Percentiles rank a stretch among this genome's conserved stretches.
Conservation (phyloP, 2,888 invertebrate genomes). For the Conistra vaccinii region DNA sequence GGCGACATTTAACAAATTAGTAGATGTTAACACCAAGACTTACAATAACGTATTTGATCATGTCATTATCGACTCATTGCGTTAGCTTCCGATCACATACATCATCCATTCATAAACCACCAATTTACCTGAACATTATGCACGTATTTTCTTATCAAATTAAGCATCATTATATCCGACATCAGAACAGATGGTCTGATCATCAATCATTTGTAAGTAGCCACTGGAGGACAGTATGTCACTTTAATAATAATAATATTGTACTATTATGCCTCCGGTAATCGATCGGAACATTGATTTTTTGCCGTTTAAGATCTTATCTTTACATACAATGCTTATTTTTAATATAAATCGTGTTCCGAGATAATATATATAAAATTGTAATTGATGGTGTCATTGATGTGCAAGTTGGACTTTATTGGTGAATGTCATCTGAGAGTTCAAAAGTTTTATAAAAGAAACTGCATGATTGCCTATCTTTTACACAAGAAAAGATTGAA, state of each 20-base stretch:
- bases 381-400: slow-evolving; percentile 58
- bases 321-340: slow-evolving; percentile 63
- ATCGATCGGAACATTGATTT: slow-evolving; percentile 70
- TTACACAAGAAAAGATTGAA: background rate
- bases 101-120: slow-evolving; percentile 44
- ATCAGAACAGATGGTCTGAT: slow-evolving; percentile 68
- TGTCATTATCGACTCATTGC: background rate
- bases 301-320: slow-evolving; percentile 61
- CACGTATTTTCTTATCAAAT: slow-evolving; percentile 54
- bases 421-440: slow-evolving; percentile 18
- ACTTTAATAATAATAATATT: slow-evolving; percentile 69
- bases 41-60: background rate
- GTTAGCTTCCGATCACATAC: slow-evolving; percentile 16
- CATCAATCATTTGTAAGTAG: slow-evolving; percentile 72
- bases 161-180: slow-evolving; percentile 63
- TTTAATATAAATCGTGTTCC: slow-evolving; percentile 54
- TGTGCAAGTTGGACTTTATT: slow-evolving; percentile 22
- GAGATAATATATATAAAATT: slow-evolving; percentile 44
- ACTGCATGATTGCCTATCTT: background rate
- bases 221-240: slow-evolving; percentile 64
- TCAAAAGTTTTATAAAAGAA: background rate
- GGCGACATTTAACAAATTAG: background rate
- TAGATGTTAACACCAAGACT: background rate
- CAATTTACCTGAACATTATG: slow-evolving; percentile 47
- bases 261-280: slow-evolving; percentile 63